Percentiles rank a stretch among this genome's conserved stretches.
phyloP scores from a whole-genome alignment of 2,113 vertebrate genomes.

The Alosa alosa region DNA sequence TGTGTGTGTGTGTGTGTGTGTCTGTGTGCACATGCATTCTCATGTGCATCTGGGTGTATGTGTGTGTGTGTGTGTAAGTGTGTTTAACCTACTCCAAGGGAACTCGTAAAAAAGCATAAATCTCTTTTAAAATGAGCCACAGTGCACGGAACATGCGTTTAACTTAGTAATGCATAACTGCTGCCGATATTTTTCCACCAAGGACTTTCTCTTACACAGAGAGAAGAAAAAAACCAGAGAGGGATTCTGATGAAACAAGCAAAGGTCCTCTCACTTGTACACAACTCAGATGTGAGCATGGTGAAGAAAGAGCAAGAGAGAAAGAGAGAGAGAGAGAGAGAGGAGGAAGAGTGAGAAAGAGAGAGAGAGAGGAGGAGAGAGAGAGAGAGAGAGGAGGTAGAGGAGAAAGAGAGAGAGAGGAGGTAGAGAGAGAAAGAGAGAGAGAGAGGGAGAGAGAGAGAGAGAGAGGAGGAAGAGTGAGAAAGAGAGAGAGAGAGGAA shows the following conservation, averaged over 20 bases:
- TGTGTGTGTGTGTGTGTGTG: background rate
- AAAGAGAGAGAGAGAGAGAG: background rate
- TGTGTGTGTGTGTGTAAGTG: constrained; percentile 21
- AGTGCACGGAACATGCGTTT: background rate
- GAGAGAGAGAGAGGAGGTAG: too few species aligned
- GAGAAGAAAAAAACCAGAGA: background rate
- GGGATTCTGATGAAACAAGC: background rate
- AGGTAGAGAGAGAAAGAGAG: too few species aligned
- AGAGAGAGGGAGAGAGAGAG: too few species aligned
- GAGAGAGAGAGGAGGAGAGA: too few species aligned
- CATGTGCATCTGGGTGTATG: constrained; percentile 14
- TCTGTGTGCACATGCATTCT: constrained; percentile 28
- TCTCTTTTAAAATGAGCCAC: background rate
- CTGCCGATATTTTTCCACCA: background rate
- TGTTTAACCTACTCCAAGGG: constrained; percentile 12
- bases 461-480: too few species aligned
- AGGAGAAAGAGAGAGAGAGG: too few species aligned
- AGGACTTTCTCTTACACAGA: background rate
- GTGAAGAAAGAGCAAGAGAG: background rate
- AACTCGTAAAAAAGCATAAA: background rate
- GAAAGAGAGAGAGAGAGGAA: too few species aligned
- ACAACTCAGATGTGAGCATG: background rate
- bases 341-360: too few species aligned
- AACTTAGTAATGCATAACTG: background rate
- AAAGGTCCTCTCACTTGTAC: background rate